These are phyloP conservation scores for Syncerus caffer DNA, from an alignment of 2,797 vertebrate species.

Conservation along the genomic window DNA sequence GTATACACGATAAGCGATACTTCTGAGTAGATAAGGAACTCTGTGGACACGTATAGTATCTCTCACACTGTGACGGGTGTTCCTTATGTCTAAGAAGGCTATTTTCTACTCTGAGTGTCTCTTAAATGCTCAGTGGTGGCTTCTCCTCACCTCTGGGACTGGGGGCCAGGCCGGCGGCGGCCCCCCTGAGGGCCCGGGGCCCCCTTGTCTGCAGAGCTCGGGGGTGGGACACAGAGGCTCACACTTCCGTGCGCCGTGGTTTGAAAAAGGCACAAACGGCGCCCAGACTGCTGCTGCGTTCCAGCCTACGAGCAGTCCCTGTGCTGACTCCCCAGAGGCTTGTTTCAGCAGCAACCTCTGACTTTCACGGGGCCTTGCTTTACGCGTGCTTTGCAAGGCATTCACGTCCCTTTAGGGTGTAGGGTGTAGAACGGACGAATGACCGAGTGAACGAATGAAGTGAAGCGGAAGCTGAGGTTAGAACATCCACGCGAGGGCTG, in stretches of 20 bases:
- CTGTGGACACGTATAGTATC: background rate
- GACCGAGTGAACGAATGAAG: background rate
- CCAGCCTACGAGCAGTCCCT: background rate
- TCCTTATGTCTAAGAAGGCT: background rate
- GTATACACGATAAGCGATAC: background rate
- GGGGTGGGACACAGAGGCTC: fast-evolving
- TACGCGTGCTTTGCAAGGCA: background rate
- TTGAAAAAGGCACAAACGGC: fast-evolving
- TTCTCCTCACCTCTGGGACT: background rate
- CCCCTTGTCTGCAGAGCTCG: background rate
- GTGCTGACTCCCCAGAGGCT: background rate
- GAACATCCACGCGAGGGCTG: fast-evolving
- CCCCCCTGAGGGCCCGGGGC: background rate
- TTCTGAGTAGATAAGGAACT: background rate
- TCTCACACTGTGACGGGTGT: background rate
- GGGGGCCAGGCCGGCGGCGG: fast-evolving
- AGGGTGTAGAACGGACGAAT: background rate
- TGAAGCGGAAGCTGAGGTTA: background rate
- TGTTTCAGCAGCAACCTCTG: no score
- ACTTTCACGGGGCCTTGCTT: background rate
- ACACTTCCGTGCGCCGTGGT: fast-evolving
- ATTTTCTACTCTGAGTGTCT: background rate
- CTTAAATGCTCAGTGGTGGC: background rate
- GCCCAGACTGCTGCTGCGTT: background rate
- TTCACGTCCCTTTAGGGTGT: background rate